Evolutionary conservation across 2,797 vertebrate genomes (phyloP).

Genomic region (Cyprinella venusta): DNA sequence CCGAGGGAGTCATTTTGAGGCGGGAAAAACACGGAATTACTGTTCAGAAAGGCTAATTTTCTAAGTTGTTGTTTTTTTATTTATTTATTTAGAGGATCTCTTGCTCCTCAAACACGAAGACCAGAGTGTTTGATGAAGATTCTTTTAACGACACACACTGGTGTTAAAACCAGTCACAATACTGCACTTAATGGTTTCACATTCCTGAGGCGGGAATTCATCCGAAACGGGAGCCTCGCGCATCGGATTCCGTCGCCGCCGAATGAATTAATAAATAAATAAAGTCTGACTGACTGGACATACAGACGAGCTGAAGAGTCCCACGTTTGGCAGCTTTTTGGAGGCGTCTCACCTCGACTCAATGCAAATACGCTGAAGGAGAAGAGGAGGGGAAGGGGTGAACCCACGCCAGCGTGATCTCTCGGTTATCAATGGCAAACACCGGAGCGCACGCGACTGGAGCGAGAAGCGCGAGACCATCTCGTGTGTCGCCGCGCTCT

Average conservation of each 20-base stretch:
- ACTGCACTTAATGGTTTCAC: neutral
- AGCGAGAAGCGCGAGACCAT: conserved; percentile 36
- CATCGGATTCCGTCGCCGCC: conserved; percentile 11
- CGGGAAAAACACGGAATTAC: neutral
- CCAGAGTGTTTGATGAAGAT: neutral
- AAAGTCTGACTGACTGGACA: conserved; percentile 18
- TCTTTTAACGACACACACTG: neutral
- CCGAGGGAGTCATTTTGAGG: neutral
- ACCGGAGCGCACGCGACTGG: conserved; percentile 44
- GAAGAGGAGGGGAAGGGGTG: conserved; percentile 28
- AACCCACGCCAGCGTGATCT: conserved; percentile 32
- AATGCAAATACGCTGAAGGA: conserved; percentile 51
- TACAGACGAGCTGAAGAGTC: neutral
- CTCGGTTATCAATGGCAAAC: conserved; percentile 52
- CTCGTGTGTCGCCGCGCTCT: conserved; percentile 30
- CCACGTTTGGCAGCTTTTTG: conserved; percentile 14
- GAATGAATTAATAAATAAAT: conserved; percentile 35
- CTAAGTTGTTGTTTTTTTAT: neutral
- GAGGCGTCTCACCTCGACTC: neutral
- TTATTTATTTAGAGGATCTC: neutral
- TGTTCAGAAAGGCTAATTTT: neutral
- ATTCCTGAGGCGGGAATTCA: neutral
- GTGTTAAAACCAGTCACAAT: neutral
- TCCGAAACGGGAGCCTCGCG: neutral
- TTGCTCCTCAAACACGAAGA: neutral